Base-by-base conservation (phyloP, 2,113 vertebrate genomes). In the Sarotherodon lohbergeri region DNA sequence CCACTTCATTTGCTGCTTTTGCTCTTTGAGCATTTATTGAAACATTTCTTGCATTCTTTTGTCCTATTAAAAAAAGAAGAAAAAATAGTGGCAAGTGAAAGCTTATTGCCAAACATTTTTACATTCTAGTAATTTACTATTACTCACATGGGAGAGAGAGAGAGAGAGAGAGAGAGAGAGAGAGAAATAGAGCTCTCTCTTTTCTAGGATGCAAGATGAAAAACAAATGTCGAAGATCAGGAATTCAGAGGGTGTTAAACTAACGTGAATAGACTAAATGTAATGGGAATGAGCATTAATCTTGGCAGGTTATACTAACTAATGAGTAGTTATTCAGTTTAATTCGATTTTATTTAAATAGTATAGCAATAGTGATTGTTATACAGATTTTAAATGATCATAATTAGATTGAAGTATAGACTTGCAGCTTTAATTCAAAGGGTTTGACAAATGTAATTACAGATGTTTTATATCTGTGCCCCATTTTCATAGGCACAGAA, bases 221-320 rank as follows among this genome's bases (percentile, higher is more conserved):
- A 1, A 48, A 0, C 41, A 1, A 48, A 24, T 24, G 36, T 16
- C 14, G 3, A 48, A 76, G 68, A 73, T 46, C 41, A 48, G 22
- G 2, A 73, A 73, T 46, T 46, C 2, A 27, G 22, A 7, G 41
- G 0, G 41, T 0, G 3, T 73, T 48, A 46, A 48, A 73, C 41
- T 73, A 73, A 46, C 41, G 46, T 2, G 22, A 48, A 73, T 14
- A 17, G 41, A 73, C 27, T 27, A 0, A 17, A 73, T 17, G 27
- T 46, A 46, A 73, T 27, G 22, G 41, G 22, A 46, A 2, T 73
- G 24, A 27, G 13, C 41, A 24, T 46, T 17, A 46, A 46, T 46
- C 5, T 73, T 27, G 2, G 22, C 8, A 46, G 27, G 41, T 73
- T 73, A 73, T 46, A 6, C 41, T 10, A 73, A 27, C 22, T 27